Evolutionary conservation across 2,797 vertebrate species (phyloP).

Genomic region (Acipenser oxyrinchus): DNA sequence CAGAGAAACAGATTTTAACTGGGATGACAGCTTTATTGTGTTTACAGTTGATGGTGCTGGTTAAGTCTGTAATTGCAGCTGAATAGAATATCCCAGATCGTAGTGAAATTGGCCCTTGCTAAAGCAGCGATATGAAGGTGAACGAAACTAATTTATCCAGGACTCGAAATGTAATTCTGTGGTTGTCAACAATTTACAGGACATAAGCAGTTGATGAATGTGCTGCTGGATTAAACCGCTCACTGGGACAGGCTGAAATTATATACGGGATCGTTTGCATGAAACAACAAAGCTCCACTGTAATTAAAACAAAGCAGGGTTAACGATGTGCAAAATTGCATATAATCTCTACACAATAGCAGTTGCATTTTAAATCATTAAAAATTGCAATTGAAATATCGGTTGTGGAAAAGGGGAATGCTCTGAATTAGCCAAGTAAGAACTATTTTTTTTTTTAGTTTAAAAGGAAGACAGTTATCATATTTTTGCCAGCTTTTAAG

Average conservation of each 20-base stretch:
- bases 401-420: conserved; percentile 21
- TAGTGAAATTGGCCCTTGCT: conserved; percentile 15
- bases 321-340: conserved; percentile 85
- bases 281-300: conserved; percentile 70
- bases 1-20: too few relatives aligned
- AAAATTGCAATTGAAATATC: conserved; percentile 37
- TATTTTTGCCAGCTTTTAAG: too few relatives aligned
- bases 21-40: too few relatives aligned
- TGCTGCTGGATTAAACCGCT: conserved; percentile 66
- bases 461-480: too few relatives aligned
- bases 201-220: conserved; percentile 77
- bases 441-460: too few relatives aligned
- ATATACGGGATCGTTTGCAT: conserved; percentile 68
- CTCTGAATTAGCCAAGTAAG: conserved; percentile 25
- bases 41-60: neutral
- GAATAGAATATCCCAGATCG: neutral
- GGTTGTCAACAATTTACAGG: conserved; percentile 80
- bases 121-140: conserved; percentile 13
- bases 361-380: conserved; percentile 50
- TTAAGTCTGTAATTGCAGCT: neutral
- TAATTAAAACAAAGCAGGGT: conserved; percentile 87
- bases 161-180: conserved; percentile 66
- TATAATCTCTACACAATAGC: conserved; percentile 70
- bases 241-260: conserved; percentile 69
- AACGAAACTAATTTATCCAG: conserved; percentile 66